Evolutionary conservation across 2,888 invertebrate species (phyloP).

Genomic region (Cerceris rybyensis): DNA sequence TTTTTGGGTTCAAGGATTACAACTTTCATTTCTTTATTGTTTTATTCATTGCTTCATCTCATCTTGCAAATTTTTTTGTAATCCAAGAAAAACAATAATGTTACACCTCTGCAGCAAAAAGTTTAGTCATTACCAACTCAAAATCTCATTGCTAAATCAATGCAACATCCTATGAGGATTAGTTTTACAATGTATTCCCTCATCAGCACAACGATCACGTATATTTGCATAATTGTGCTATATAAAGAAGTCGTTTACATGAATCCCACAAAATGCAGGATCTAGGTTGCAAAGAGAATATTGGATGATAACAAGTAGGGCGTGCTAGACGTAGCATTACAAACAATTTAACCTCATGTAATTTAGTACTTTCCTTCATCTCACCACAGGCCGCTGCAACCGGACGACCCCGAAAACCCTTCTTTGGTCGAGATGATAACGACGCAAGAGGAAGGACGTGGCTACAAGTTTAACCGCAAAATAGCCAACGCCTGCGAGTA

Average conservation of each 20-base stretch:
- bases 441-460: conserved; percentile 48
- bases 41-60: too few relatives aligned
- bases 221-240: too few relatives aligned
- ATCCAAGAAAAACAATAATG: too few relatives aligned
- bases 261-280: conserved; percentile 3
- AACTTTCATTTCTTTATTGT: too few relatives aligned
- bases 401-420: conserved; percentile 45
- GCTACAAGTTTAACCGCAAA: conserved; percentile 55
- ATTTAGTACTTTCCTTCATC: conserved; percentile 48
- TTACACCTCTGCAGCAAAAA: too few relatives aligned
- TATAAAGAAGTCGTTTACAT: neutral
- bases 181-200: too few relatives aligned
- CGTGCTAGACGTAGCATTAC: conserved; percentile 34
- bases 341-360: conserved; percentile 52
- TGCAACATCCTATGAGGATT: too few relatives aligned
- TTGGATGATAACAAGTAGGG: conserved; percentile 45
- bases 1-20: too few relatives aligned
- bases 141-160: too few relatives aligned
- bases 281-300: conserved; percentile 35
- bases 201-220: too few relatives aligned
- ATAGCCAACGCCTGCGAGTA: conserved; percentile 46
- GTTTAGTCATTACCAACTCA: too few relatives aligned
- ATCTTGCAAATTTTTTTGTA: too few relatives aligned
- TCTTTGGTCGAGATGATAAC: conserved; percentile 52
- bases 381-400: conserved; percentile 33